Base-by-base conservation (phyloP, 2,113 vertebrate genomes). In the Telmatochromis brachygnathus region DNA sequence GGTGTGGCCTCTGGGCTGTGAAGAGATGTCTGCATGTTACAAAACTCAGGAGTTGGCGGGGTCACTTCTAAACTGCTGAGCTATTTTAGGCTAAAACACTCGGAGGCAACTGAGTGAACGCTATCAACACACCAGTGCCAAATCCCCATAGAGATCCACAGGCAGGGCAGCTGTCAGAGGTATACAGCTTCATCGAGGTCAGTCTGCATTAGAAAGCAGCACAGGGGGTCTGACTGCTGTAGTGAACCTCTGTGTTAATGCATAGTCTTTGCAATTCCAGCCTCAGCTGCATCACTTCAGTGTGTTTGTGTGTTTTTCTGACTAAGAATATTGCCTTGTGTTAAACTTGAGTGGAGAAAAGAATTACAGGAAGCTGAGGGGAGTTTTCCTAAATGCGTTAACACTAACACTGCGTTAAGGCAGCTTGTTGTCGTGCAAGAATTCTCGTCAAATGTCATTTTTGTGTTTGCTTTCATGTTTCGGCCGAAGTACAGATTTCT, bases 11-110 rank as follows among this genome's bases (percentile, higher is more conserved):
- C 58, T 82, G 89, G 30, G 45, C 82, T 85, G 88, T 90, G 91
- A 88, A 81, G 88, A 85, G 79, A 82, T 55, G 82, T 90, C 85
- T 89, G 83, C 70, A n/a, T 51, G 58, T 62, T 81, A 79, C 79
- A 62, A 86, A 90, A 23, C 53, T 90, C 53, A 17, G 83, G 70
- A 89, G 79, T 81, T 81, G 85, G 79, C 77, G 5, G 81, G 56
- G 62, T 81, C 84, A 89, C 88, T 90, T 58, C 11, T 75, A 88
- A 89, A 92, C 84, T 39, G 42, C 62, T 51, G 85, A 79, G 92
- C 94, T 95, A 94, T 94, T 96, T 93, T 83, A 80, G 85, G 91
- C 84, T 51, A 12, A 86, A 87, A 87, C 84, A 53, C 88, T 91
- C 42, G 2, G 91, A 79, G 86, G 91, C 87, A 86, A 75, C 75